Percentiles rank a stretch among this genome's conserved stretches.
Evolutionary conservation across 2,113 vertebrate genomes (phyloP).

Genomic region (Ancistrus triradiatus): DNA sequence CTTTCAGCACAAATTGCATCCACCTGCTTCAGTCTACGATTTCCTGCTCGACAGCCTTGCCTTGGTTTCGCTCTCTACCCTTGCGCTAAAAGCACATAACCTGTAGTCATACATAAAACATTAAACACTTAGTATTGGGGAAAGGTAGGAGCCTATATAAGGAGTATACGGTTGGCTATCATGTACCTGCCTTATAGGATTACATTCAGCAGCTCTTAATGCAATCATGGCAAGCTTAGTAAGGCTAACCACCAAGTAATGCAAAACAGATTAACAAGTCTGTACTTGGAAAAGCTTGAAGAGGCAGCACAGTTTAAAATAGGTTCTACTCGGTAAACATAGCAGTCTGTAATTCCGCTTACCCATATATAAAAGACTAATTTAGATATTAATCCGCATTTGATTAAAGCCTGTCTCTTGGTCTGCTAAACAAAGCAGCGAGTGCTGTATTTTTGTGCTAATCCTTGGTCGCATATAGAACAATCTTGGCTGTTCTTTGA

Average conservation of each 20-base stretch:
- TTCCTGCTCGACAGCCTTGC: neutral
- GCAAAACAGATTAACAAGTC: slow-evolving; percentile 26
- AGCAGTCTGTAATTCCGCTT: slow-evolving; percentile 27
- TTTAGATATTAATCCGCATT: slow-evolving; percentile 28
- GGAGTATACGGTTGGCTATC: neutral
- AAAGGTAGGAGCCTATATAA: neutral
- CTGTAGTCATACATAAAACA: neutral
- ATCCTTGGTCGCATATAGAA: slow-evolving; percentile 24
- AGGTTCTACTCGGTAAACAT: neutral
- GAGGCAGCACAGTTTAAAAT: slow-evolving; percentile 5
- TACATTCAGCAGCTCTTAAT: slow-evolving; percentile 16
- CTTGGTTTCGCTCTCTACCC: neutral
- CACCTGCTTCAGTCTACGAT: slow-evolving; percentile 21
- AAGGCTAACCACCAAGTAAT: slow-evolving; percentile 9
- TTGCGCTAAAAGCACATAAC: slow-evolving; percentile 4
- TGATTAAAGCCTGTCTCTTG: slow-evolving; percentile 26
- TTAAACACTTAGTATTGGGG: neutral
- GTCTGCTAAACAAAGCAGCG: slow-evolving; percentile 21
- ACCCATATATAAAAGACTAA: slow-evolving; percentile 29
- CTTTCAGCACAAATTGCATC: slow-evolving; percentile 20
- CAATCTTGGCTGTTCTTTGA: slow-evolving; percentile 17
- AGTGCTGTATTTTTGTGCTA: slow-evolving; percentile 29
- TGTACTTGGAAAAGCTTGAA: slow-evolving; percentile 24
- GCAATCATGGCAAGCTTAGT: slow-evolving; percentile 8
- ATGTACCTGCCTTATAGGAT: slow-evolving; percentile 21